Base-by-base conservation (phyloP, 2,888 invertebrate species). In the Sphaeridia pumilis region DNA sequence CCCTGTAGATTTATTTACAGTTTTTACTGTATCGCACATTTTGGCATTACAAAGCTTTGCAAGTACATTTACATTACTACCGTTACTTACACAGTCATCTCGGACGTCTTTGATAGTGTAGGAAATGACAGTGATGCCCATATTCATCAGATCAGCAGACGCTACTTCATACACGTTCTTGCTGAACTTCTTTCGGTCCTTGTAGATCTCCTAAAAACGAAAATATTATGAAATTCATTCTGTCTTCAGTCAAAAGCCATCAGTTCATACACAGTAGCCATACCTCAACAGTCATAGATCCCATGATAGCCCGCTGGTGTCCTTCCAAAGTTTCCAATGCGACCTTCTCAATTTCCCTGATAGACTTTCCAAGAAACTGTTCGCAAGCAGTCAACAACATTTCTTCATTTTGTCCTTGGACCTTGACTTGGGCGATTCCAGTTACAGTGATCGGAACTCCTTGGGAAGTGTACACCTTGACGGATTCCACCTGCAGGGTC, bases 371-470 rank as follows among this genome's bases (percentile, higher is more conserved):
- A 59, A 93, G 75, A 71, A 93, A 93, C 70, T 92, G 92, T 71
- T 93, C 90, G 69, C 92, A 93, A 20, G 92, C 92, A 2, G 89
- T 87, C 62, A 85, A 75, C 58, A 88, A 73, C 87, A 87, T 87
- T 72, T 87, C 87, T 67, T 84, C 83, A 70, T 87, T 87, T 72
- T 87, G 87, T 14, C 87, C 87, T 74, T 87, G 87, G 63, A 87
- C 85, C 72, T 87, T 87, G 10, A 87, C 86, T 84, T 95, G 94
- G 49, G 95, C 95, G 66, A 95, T 93, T 59, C 94, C 94, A 28
- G 93, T 94, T 31, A 95, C 94, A 24, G 93, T 92, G 70, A 95
- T 92, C 21, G 94, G 92, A 25, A 95, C 94, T 51, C 94, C 94
- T 73, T 93, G 90, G 67, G 87, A 87, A 41, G 55, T 55, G 34